phyloP scores from a whole-genome alignment of 2,797 vertebrate genomes.

The Vipera latastei region DNA sequence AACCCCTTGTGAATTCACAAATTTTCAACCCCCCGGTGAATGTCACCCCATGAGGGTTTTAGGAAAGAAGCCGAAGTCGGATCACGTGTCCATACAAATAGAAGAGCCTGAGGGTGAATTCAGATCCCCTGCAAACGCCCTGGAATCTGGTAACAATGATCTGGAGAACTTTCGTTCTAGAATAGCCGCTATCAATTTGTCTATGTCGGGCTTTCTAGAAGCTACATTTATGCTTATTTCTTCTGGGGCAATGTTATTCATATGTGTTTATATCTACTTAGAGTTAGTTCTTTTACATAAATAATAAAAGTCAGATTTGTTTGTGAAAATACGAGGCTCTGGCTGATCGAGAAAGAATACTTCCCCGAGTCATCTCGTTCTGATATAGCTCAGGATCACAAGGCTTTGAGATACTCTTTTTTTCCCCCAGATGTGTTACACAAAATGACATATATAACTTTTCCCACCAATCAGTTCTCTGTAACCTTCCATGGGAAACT shows the following conservation, averaged over 20 bases:
- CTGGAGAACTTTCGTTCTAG: conserved; percentile 32
- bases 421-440: not conserved
- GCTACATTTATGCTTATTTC: not conserved
- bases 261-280: not conserved
- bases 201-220: conserved; percentile 5
- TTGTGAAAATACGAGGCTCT: not conserved
- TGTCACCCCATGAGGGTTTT: conserved; percentile 28
- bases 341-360: not conserved
- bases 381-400: not conserved
- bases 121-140: conserved; percentile 49
- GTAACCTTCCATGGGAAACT: not conserved
- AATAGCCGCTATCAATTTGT: conserved; percentile 25
- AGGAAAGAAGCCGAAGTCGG: conserved; percentile 15
- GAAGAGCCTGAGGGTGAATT: conserved; percentile 18
- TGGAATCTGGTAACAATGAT: conserved; percentile 27
- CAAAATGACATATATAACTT: not conserved
- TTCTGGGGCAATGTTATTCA: not conserved
- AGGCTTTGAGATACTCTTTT: not conserved
- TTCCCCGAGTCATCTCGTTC: not conserved
- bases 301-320: conserved; percentile 19
- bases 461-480: not conserved
- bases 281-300: not conserved
- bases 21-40: conserved; percentile 39
- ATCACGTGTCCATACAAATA: conserved; percentile 3
- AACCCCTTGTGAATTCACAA: conserved; percentile 33